These are phyloP conservation scores for Glossophaga mutica DNA, from an alignment of 2,797 vertebrate species.

Conservation along the genomic window DNA sequence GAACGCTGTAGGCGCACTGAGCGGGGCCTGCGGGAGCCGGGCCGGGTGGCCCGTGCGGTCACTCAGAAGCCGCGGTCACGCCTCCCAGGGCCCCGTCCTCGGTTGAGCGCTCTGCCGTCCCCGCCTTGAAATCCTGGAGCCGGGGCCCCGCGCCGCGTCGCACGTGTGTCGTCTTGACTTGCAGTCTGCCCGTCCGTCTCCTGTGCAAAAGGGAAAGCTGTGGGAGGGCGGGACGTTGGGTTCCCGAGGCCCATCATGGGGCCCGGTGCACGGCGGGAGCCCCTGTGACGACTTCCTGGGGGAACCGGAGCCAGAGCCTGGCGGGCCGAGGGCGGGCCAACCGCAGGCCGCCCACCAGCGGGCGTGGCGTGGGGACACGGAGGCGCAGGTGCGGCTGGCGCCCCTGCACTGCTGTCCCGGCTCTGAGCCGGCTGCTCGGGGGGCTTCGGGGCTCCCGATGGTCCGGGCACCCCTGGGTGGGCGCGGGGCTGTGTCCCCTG, in stretches of 20 bases:
- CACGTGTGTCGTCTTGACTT: fast-evolving
- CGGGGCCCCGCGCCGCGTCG: background rate
- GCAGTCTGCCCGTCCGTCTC: background rate
- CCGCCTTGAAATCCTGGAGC: background rate
- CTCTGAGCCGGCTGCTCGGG: background rate
- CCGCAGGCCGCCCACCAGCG: no score
- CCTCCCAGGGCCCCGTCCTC: no score
- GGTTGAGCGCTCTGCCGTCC: background rate
- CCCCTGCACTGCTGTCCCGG: no score
- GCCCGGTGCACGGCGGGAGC: background rate
- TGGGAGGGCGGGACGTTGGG: background rate
- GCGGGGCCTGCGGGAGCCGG: background rate
- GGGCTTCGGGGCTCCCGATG: background rate
- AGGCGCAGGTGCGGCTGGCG: no score
- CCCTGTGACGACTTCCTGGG: background rate
- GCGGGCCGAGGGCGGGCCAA: no score
- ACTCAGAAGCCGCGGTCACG: no score
- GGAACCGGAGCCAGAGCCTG: background rate
- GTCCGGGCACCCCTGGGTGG: background rate
- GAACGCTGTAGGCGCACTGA: fast-evolving
- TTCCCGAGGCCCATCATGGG: background rate
- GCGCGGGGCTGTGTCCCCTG: background rate
- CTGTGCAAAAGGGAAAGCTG: background rate
- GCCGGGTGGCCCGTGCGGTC: fast-evolving
- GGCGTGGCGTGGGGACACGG: background rate